These are phyloP conservation scores for Sympetrum striolatum DNA, from an alignment of 2,888 invertebrate species.

Conservation along the genomic window DNA sequence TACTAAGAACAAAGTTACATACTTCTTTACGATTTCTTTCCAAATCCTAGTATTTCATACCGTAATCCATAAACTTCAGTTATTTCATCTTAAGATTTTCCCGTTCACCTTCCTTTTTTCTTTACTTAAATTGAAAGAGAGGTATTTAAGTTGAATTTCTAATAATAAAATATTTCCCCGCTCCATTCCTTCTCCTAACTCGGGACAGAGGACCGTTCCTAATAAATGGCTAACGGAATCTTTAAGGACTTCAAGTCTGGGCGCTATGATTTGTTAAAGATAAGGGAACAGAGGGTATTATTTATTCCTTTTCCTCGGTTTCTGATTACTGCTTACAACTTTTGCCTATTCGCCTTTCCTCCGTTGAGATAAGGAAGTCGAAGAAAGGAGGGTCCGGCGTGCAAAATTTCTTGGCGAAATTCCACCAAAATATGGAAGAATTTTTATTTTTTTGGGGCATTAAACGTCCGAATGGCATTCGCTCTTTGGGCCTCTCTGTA, in stretches of 20 bases:
- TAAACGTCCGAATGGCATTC: neutral
- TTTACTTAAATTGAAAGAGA: too few species aligned
- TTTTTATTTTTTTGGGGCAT: neutral
- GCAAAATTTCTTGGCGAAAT: neutral
- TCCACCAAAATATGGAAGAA: neutral
- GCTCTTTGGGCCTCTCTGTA: neutral
- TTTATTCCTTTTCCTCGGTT: neutral
- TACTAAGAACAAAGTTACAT: too few species aligned
- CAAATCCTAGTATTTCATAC: too few species aligned
- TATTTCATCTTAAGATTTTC: too few species aligned
- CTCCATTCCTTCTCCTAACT: too few species aligned
- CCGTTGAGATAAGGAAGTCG: neutral
- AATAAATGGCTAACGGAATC: neutral
- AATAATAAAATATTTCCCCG: too few species aligned
- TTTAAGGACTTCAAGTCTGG: neutral
- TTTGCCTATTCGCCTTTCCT: neutral
- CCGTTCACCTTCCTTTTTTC: too few species aligned
- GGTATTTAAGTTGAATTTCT: too few species aligned
- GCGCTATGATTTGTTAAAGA: neutral
- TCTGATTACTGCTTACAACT: neutral
- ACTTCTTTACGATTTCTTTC: too few species aligned
- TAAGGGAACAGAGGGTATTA: neutral
- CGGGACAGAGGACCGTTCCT: neutral
- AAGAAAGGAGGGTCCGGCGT: neutral
- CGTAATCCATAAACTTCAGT: too few species aligned